A percentile compares a stretch with the other conserved stretches of the same genome.
Evolutionary conservation across 2,797 vertebrate genomes (phyloP).

Genomic region (Hafferia zeledoni): DNA sequence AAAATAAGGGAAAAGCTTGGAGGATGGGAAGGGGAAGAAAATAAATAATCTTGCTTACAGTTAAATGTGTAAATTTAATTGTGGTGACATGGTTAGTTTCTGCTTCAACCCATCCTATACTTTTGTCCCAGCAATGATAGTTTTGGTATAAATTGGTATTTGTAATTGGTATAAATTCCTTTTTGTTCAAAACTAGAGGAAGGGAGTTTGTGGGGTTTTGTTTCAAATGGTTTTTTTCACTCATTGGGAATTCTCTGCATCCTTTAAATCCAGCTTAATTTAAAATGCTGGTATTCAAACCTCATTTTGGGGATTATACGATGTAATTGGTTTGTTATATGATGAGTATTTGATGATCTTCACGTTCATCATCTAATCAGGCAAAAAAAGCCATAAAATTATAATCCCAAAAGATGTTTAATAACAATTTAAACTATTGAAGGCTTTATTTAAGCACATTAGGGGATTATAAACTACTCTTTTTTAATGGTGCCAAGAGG

Average conservation of each 20-base stretch:
- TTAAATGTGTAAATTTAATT: neutral
- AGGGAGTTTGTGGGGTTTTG: neutral
- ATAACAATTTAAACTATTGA: constrained; percentile 62
- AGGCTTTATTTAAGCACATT: constrained; percentile 74
- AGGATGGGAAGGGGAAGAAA: neutral
- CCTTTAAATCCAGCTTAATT: constrained; percentile 37
- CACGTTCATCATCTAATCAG: constrained; percentile 63
- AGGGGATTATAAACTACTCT: constrained; percentile 63
- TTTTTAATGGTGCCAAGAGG: constrained; percentile 64
- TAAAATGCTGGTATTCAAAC: constrained; percentile 40
- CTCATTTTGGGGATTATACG: constrained; percentile 62
- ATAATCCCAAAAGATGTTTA: constrained; percentile 69
- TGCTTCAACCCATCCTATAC: neutral
- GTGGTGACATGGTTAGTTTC: neutral
- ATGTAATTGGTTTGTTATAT: constrained; percentile 64
- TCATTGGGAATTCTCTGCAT: neutral
- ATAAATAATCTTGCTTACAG: neutral
- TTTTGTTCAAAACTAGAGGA: neutral
- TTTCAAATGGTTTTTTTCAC: neutral
- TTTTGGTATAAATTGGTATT: neutral
- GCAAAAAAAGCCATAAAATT: constrained; percentile 60
- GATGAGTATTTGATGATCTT: constrained; percentile 72
- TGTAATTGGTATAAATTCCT: neutral
- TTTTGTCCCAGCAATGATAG: neutral
- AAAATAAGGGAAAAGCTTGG: neutral